These are phyloP conservation scores for Cephus runcator DNA, from an alignment of 2,888 invertebrate genomes.

Conservation along the genomic window DNA sequence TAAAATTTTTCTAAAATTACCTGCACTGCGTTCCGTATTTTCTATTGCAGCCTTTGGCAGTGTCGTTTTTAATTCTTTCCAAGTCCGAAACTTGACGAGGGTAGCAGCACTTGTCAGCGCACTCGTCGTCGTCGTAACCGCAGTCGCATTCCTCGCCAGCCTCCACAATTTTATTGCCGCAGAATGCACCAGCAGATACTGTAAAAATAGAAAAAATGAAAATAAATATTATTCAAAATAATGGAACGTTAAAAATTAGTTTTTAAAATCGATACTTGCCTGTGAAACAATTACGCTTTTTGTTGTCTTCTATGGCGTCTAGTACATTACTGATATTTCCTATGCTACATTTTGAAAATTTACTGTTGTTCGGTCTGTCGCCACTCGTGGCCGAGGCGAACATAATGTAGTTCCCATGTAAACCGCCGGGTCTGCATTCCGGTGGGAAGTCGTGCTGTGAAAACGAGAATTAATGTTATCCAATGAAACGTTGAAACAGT, in stretches of 20 bases:
- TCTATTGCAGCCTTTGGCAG: slow-evolving; percentile 84
- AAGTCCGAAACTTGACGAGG: slow-evolving; percentile 80
- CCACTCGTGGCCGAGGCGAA: slow-evolving; percentile 99
- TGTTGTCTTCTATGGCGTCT: slow-evolving; percentile 89
- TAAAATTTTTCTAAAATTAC: slow-evolving; percentile 59
- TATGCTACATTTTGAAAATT: slow-evolving; percentile 94
- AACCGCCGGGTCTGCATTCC: slow-evolving; percentile 90
- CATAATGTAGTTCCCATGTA: slow-evolving; percentile 98
- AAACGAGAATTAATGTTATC: neutral
- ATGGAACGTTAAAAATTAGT: neutral
- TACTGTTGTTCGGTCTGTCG: slow-evolving; percentile 96
- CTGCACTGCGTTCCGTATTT: slow-evolving; percentile 84
- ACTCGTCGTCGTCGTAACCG: slow-evolving; percentile 92
- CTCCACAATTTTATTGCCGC: slow-evolving; percentile 99
- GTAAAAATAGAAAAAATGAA: neutral
- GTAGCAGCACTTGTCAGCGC: slow-evolving; percentile 93
- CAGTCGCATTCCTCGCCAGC: slow-evolving; percentile 98
- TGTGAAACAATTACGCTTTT: slow-evolving; percentile 94
- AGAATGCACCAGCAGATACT: slow-evolving; percentile 94
- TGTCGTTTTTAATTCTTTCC: slow-evolving; percentile 75
- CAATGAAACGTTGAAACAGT: neutral
- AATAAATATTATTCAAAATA: neutral
- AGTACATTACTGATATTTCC: slow-evolving; percentile 95
- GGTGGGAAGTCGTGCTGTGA: slow-evolving; percentile 92
- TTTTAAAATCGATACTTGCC: slow-evolving; percentile 54